Evolutionary conservation across 2,797 vertebrate species (phyloP).

Genomic region (Hippoglossus hippoglossus): DNA sequence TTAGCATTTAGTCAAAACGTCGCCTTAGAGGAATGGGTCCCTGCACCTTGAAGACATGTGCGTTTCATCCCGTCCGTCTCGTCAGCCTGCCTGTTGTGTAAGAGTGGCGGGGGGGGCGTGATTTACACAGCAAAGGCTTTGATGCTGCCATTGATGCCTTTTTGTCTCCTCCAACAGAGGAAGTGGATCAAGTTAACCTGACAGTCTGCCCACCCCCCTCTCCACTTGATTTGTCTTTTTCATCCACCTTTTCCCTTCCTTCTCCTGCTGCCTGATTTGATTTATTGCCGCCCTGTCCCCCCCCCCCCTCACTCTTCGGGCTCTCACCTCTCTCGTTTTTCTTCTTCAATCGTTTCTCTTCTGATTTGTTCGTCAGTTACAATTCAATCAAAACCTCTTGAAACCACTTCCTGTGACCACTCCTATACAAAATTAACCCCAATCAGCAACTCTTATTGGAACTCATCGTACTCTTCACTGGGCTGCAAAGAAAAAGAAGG

Average conservation of each 20-base stretch:
- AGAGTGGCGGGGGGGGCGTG: constrained; percentile 54
- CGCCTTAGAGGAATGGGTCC: constrained; percentile 25
- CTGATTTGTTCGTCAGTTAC: constrained; percentile 45
- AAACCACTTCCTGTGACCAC: constrained; percentile 17
- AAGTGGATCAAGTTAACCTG: constrained; percentile 47
- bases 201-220: constrained; percentile 21
- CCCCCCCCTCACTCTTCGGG: constrained; percentile 14
- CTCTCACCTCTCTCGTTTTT: constrained; percentile 25
- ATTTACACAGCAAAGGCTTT: constrained; percentile 77
- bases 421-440: constrained; percentile 36
- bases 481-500: constrained; percentile 19
- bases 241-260: constrained; percentile 16
- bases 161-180: constrained; percentile 54
- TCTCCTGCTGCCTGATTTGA: constrained; percentile 27
- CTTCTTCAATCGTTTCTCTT: constrained; percentile 20
- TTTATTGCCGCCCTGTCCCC: constrained; percentile 16
- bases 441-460: constrained; percentile 34
- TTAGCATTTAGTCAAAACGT: constrained; percentile 19
- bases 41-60: constrained; percentile 42
- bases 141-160: constrained; percentile 74
- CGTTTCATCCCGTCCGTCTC: constrained; percentile 46
- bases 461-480: constrained; percentile 28
- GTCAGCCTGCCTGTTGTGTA: constrained; percentile 52
- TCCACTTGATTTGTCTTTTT: constrained; percentile 27
- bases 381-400: constrained; percentile 36